Percentiles rank a stretch among this genome's conserved stretches.
Evolutionary conservation across 2,797 vertebrate genomes (phyloP).

Genomic region (Glossophaga mutica): DNA sequence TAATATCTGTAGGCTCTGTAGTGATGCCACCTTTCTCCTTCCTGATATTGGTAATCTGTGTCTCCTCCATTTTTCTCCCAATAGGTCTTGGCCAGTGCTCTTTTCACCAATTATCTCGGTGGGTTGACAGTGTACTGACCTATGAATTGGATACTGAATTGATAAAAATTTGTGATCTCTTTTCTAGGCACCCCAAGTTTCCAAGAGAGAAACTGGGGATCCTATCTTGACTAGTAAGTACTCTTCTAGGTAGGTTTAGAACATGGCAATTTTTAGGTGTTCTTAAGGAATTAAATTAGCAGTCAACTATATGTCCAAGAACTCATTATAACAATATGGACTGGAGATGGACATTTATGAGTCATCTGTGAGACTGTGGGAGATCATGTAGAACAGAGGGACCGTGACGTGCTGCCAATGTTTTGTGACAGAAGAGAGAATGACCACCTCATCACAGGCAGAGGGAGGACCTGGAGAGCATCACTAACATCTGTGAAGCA

Average conservation of each 20-base stretch:
- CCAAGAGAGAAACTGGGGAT: not conserved
- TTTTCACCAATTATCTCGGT: not conserved
- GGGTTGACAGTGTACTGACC: no score
- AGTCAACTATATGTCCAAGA: no score
- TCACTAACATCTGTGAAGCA: no score
- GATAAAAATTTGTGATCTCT: not conserved
- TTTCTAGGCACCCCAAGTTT: not conserved
- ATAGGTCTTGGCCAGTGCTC: not conserved
- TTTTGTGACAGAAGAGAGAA: not conserved
- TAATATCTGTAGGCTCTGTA: rapidly evolving
- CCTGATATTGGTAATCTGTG: no score
- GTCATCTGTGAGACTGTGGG: not conserved
- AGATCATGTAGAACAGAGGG: not conserved
- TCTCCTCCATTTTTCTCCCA: not conserved
- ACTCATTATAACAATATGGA: no score
- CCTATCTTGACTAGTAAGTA: not conserved
- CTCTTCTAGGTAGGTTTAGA: not conserved
- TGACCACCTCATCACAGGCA: not conserved
- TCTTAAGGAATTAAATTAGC: not conserved
- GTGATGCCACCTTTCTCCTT: not conserved
- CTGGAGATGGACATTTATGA: not conserved
- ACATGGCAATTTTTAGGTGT: not conserved
- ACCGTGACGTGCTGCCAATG: rapidly evolving
- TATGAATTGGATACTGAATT: rapidly evolving
- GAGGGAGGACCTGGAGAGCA: not conserved